Evolutionary conservation across 2,797 vertebrate genomes (phyloP).

Genomic region (Centroberyx gerrardi): DNA sequence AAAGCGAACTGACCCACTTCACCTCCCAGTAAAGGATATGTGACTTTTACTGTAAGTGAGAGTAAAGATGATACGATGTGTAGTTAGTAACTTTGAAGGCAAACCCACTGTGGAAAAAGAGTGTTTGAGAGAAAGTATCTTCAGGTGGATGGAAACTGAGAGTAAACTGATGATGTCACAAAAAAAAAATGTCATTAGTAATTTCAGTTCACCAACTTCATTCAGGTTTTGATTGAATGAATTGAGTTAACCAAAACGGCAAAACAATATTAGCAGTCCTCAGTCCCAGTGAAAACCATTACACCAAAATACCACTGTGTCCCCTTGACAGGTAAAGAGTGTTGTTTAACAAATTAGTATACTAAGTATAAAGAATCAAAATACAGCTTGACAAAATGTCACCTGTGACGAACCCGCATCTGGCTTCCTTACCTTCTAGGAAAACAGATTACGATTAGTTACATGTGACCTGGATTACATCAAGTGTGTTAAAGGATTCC

Average conservation of each 20-base stretch:
- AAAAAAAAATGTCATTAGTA: neutral
- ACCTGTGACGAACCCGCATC: conserved; percentile 12
- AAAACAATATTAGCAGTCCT: conserved; percentile 3
- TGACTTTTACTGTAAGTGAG: neutral
- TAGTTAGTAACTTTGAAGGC: conserved; percentile 7
- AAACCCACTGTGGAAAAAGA: neutral
- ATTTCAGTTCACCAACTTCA: too few species aligned
- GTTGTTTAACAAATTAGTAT: conserved; percentile 13
- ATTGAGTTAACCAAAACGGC: neutral
- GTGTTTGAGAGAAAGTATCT: too few species aligned
- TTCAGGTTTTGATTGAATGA: too few species aligned
- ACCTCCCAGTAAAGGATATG: neutral
- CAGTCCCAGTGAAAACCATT: conserved; percentile 4
- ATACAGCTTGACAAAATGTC: conserved; percentile 48
- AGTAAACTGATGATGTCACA: neutral
- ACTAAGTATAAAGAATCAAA: conserved; percentile 25
- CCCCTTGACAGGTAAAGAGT: conserved; percentile 18
- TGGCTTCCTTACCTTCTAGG: conserved; percentile 51
- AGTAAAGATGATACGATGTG: neutral
- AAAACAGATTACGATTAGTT: conserved; percentile 45
- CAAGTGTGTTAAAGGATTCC: neutral
- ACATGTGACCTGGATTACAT: conserved; percentile 13
- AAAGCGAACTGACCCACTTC: conserved; percentile 5
- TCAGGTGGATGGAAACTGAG: neutral
- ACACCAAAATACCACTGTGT: conserved; percentile 26